These are phyloP conservation scores for Acrocera orbiculus DNA, from an alignment of 2,888 invertebrate species.

Conservation along the genomic window DNA sequence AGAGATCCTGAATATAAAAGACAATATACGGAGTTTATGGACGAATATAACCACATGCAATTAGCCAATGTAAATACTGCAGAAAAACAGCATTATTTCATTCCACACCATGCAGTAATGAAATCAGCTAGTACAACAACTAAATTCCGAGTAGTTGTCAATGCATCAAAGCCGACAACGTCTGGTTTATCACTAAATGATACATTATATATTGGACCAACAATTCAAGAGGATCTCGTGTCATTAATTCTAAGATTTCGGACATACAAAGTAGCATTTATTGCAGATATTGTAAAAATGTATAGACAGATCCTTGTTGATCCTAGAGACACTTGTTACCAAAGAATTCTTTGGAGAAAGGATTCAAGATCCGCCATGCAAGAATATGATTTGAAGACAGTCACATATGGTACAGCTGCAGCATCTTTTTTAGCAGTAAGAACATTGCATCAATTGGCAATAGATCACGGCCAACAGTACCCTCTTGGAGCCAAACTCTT, in stretches of 20 bases:
- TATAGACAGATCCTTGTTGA: slow-evolving; percentile 6
- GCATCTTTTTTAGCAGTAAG: slow-evolving; percentile 7
- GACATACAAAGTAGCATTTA: slow-evolving; percentile 1
- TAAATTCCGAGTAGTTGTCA: slow-evolving; percentile 5
- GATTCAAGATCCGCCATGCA: neutral
- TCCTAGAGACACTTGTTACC: slow-evolving; percentile 4
- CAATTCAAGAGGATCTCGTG: slow-evolving; percentile 5
- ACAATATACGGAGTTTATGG: neutral
- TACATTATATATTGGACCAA: slow-evolving; percentile 3
- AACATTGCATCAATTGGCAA: slow-evolving; percentile 4
- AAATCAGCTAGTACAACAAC: slow-evolving; percentile 5
- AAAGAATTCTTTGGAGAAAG: slow-evolving; percentile 7
- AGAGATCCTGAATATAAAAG: neutral
- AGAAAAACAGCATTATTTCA: neutral
- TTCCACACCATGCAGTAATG: slow-evolving; percentile 6
- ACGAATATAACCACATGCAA: neutral
- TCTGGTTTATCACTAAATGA: slow-evolving; percentile 3
- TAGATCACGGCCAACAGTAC: slow-evolving; percentile 1
- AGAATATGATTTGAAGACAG: slow-evolving; percentile 5
- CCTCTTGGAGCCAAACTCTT: slow-evolving; percentile 6
- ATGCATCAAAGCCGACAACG: neutral
- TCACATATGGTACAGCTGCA: slow-evolving; percentile 6
- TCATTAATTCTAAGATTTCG: slow-evolving; percentile 5
- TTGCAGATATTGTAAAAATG: slow-evolving; percentile 9
- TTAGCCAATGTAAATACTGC: neutral